Base-by-base conservation (phyloP, 2,113 vertebrate species). In the Perca schrenkii region DNA sequence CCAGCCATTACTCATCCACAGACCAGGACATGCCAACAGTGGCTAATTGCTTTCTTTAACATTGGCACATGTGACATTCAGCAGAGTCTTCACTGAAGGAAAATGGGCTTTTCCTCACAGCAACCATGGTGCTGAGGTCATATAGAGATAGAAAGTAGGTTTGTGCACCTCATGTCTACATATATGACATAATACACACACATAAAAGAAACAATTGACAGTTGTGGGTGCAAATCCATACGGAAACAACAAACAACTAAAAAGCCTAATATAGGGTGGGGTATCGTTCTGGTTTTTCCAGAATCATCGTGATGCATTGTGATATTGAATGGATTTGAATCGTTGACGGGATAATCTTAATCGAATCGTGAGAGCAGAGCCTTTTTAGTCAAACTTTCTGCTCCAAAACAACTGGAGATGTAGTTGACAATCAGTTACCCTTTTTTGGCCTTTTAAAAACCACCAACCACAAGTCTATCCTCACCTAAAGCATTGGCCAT, bases 1-100 rank as follows among this genome's bases (percentile, higher is more conserved):
- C 65, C 91, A 92, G 92, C 91, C 94, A 95, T 95, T 95, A 94
- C 90, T 95, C 94, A 95, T 94, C 91, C 91, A 72, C 87, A 89
- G 87, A 89, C 85, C 90, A 79, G 89, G 79, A 94, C 91, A 88
- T 83, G 92, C 86, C 93, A 89, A 77, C 90, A 8, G 78, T 57
- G 76, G 91, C 93, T 95, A 95, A 95, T 95, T 94, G 94, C 95
- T 90, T 90, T 89, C 89, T 92, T 94, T 88, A 93, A 86, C 83
- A 85, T 77, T 90, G 86, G 84, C 90, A 89, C 86, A 77, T 83
- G 74, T 94, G 92, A 88, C 91, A 91, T 93, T 92, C 86, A 89
- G 80, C 75, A 1, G 61, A 56, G 52, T 69, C 77, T 58, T 46
- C 36, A 36, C 3, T 31, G 66, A 43, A 74, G 52, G 61, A 53